Evolutionary conservation across 2,113 vertebrate genomes (phyloP).

Genomic region (Cottus gobio): DNA sequence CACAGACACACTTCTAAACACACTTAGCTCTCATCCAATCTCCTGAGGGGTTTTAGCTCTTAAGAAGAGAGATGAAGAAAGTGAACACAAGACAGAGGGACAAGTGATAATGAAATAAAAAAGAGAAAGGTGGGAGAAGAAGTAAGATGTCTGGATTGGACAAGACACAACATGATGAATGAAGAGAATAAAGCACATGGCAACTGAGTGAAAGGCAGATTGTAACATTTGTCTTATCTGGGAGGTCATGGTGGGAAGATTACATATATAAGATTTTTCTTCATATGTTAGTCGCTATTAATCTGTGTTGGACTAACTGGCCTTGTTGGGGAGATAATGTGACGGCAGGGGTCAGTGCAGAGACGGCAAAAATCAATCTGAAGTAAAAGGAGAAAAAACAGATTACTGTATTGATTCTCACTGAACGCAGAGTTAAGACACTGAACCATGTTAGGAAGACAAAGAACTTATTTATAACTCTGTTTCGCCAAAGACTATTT

Average conservation of each 20-base stretch:
- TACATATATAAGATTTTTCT: conserved; percentile 43
- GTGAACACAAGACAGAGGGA: neutral
- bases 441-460: conserved; percentile 59
- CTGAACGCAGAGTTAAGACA: conserved; percentile 69
- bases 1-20: conserved; percentile 12
- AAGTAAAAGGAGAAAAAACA: conserved; percentile 75
- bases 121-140: conserved; percentile 1
- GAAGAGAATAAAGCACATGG: conserved; percentile 1
- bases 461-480: conserved; percentile 49
- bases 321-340: conserved; percentile 82
- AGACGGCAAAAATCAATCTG: conserved; percentile 78
- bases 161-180: neutral
- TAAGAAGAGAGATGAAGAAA: neutral
- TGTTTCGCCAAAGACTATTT: conserved; percentile 20
- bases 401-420: conserved; percentile 79
- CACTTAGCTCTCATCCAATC: conserved; percentile 9
- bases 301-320: conserved; percentile 79
- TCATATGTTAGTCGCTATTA: conserved; percentile 63
- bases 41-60: conserved; percentile 15
- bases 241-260: conserved; percentile 17
- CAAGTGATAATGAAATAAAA: conserved; percentile 10
- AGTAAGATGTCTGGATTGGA: neutral
- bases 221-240: conserved; percentile 17
- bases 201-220: conserved; percentile 29
- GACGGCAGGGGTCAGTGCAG: conserved; percentile 79